These are phyloP conservation scores for Metopia argyrocephala DNA, from an alignment of 2,888 invertebrate species.

Conservation along the genomic window DNA sequence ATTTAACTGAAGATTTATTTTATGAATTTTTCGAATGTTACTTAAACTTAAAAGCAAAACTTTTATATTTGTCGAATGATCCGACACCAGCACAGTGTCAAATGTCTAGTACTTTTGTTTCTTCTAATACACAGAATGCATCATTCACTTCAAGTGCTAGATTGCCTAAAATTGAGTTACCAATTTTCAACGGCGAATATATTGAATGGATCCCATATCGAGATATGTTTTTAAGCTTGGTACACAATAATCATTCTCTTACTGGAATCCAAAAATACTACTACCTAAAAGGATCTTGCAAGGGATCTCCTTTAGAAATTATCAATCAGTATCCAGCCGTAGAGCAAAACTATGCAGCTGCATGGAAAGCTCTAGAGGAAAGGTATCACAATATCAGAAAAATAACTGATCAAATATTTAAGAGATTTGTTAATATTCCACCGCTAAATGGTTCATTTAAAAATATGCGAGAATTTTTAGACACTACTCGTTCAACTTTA, in stretches of 20 bases:
- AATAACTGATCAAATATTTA: conserved; percentile 1
- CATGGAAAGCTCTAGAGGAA: not conserved
- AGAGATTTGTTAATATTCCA: not conserved
- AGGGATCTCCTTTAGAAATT: not conserved
- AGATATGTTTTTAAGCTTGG: too few species aligned
- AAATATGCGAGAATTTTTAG: not conserved
- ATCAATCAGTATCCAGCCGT: not conserved
- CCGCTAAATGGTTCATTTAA: not conserved
- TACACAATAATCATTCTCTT: too few species aligned
- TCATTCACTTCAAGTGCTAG: not conserved
- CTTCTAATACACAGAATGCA: not conserved
- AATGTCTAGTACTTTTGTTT: not conserved
- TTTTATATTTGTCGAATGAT: not conserved
- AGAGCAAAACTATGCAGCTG: not conserved
- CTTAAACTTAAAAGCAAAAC: too few species aligned
- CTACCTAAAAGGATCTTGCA: too few species aligned
- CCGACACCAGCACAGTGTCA: not conserved
- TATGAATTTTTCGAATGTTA: too few species aligned
- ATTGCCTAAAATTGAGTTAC: not conserved
- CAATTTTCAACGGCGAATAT: too few species aligned
- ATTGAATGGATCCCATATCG: too few species aligned
- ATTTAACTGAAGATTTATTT: too few species aligned
- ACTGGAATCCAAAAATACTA: too few species aligned
- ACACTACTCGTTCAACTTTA: not conserved
- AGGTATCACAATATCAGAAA: not conserved